Evolutionary conservation across 2,797 vertebrate species (phyloP).

Genomic region (Microhierax caerulescens): DNA sequence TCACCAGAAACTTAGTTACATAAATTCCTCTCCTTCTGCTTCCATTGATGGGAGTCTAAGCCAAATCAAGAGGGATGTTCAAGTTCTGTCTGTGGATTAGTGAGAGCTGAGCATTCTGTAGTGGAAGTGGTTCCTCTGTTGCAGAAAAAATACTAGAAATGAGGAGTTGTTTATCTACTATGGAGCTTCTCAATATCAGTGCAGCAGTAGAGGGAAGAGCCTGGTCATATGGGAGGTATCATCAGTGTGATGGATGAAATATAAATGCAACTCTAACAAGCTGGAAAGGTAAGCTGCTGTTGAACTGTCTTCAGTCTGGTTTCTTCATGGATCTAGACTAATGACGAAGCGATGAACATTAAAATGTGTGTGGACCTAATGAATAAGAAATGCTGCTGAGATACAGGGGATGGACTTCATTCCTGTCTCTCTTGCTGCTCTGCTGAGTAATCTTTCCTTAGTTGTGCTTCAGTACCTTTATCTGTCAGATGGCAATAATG

Average conservation of each 20-base stretch:
- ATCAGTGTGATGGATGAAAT: not conserved
- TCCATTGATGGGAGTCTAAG: not conserved
- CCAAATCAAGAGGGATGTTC: not conserved
- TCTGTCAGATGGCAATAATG: not conserved
- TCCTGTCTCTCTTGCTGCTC: not conserved
- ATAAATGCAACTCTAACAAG: not conserved
- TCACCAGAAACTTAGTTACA: not conserved
- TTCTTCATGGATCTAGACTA: not conserved
- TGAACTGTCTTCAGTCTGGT: not conserved
- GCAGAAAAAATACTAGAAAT: not conserved
- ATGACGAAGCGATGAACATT: not conserved
- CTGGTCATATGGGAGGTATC: not conserved
- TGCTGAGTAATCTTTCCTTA: not conserved
- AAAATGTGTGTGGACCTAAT: not conserved
- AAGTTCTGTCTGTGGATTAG: not conserved
- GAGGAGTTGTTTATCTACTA: not conserved
- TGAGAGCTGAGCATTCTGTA: not conserved
- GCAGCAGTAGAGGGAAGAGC: not conserved
- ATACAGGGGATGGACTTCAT: not conserved
- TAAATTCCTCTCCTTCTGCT: not conserved
- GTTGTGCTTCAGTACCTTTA: not conserved
- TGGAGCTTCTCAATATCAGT: not conserved
- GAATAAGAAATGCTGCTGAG: not conserved
- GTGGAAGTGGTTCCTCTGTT: not conserved
- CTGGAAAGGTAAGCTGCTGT: not conserved